A percentile compares a stretch with the other conserved stretches of the same genome.
These are phyloP conservation scores for Otolemur crassicaudatus DNA, from an alignment of 2,797 vertebrate species.

Conservation along the genomic window DNA sequence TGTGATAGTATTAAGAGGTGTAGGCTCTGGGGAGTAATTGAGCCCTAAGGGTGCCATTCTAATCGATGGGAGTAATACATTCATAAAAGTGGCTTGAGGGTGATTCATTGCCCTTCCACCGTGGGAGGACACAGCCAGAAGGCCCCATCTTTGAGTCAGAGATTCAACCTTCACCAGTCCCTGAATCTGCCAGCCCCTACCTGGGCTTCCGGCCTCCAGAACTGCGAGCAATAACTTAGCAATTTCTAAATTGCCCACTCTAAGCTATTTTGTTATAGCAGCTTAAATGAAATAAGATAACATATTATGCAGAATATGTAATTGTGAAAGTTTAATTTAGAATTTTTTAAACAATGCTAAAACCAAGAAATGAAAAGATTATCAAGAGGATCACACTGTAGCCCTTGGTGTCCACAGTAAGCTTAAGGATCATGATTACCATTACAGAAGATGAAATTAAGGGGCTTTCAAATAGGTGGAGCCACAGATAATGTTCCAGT, in stretches of 20 bases:
- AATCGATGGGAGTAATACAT: neutral
- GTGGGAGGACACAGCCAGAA: neutral
- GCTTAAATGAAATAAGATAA: neutral
- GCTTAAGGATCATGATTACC: neutral
- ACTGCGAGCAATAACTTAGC: neutral
- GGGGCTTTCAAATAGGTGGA: neutral
- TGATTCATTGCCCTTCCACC: neutral
- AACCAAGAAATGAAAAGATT: neutral
- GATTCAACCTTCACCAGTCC: neutral
- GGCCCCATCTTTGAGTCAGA: neutral
- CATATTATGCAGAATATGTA: neutral
- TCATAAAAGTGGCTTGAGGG: neutral
- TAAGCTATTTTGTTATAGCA: neutral
- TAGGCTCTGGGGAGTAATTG: neutral
- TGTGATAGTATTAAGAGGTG: neutral
- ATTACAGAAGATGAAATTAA: neutral
- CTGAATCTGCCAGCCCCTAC: too few species aligned
- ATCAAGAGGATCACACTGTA: neutral
- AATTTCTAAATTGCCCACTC: neutral
- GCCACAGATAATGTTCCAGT: neutral
- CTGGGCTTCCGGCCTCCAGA: neutral
- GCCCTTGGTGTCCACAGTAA: neutral
- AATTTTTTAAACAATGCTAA: neutral
- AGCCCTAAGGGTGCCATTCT: neutral
- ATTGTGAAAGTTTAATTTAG: neutral